Conservation (phyloP, 2,113 vertebrate species). For the Pardalotus punctatus region DNA sequence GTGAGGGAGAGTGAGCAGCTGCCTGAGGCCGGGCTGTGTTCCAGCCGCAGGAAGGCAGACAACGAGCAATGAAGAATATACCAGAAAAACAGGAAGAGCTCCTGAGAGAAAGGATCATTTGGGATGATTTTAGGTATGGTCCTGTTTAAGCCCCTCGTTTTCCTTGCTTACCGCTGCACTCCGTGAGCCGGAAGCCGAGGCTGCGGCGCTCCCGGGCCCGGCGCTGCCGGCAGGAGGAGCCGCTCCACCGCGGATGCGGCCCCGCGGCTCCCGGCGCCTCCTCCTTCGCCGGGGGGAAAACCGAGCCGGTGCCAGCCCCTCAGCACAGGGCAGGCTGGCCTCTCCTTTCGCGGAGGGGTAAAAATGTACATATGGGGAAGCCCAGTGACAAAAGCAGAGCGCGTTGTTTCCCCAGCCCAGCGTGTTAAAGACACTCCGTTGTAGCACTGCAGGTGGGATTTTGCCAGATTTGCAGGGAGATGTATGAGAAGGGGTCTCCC, state of each 20-base stretch:
- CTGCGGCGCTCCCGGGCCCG: not conserved
- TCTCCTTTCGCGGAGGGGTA: rapidly evolving
- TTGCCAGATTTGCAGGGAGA: not conserved
- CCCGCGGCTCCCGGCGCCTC: not conserved
- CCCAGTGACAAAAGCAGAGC: rapidly evolving
- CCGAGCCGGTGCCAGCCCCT: rapidly evolving
- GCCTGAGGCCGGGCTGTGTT: not conserved
- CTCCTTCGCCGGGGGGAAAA: rapidly evolving
- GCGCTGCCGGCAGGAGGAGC: constrained; percentile 28
- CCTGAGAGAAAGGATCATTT: not conserved
- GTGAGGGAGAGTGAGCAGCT: rapidly evolving
- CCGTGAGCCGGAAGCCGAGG: rapidly evolving
- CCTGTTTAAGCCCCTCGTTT: not conserved
- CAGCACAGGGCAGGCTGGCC: rapidly evolving
- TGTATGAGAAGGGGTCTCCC: not conserved
- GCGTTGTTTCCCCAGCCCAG: not conserved
- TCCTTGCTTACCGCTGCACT: rapidly evolving
- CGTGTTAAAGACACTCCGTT: rapidly evolving
- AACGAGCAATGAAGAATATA: not conserved
- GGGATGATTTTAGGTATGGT: rapidly evolving
- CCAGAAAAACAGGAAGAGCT: not conserved
- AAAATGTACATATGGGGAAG: rapidly evolving
- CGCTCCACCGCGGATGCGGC: not conserved
- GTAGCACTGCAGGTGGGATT: not conserved
- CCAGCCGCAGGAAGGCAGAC: not conserved